Evolutionary conservation across 2,888 invertebrate genomes (phyloP).

Genomic region (Falcaria lacertinaria): DNA sequence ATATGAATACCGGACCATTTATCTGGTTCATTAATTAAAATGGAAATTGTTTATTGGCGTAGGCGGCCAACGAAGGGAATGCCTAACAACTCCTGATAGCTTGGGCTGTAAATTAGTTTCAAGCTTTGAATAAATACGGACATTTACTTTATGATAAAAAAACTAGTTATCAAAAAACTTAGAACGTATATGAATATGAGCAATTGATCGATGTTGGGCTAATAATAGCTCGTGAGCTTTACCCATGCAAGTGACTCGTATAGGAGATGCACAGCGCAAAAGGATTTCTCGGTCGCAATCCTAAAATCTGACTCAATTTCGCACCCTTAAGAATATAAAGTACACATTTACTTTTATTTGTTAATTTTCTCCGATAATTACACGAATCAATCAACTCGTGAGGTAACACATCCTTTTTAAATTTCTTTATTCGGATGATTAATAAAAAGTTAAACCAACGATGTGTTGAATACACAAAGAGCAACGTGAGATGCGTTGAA

Average conservation of each 20-base stretch:
- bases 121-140: not conserved
- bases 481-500: conserved; percentile 59
- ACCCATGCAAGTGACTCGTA: too few species aligned
- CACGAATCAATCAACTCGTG: not conserved
- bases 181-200: too few species aligned
- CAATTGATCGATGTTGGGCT: too few species aligned
- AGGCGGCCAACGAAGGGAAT: conserved; percentile 42
- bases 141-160: conserved; percentile 16
- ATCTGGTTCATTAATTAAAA: conserved; percentile 53
- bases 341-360: too few species aligned
- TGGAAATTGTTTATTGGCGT: conserved; percentile 52
- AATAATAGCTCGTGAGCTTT: too few species aligned
- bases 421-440: conserved; percentile 46
- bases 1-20: conserved; percentile 28
- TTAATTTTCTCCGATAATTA: not conserved
- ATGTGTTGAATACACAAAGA: conserved; percentile 67
- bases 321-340: too few species aligned
- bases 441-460: conserved; percentile 70
- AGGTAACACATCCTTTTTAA: not conserved
- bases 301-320: too few species aligned
- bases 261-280: too few species aligned
- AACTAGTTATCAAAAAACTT: conserved; percentile 14
- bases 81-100: not conserved
- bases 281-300: too few species aligned
- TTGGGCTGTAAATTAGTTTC: not conserved